These are phyloP conservation scores for Rhopalosiphum nymphaeae DNA, from an alignment of 2,888 invertebrate species.

Conservation along the genomic window DNA sequence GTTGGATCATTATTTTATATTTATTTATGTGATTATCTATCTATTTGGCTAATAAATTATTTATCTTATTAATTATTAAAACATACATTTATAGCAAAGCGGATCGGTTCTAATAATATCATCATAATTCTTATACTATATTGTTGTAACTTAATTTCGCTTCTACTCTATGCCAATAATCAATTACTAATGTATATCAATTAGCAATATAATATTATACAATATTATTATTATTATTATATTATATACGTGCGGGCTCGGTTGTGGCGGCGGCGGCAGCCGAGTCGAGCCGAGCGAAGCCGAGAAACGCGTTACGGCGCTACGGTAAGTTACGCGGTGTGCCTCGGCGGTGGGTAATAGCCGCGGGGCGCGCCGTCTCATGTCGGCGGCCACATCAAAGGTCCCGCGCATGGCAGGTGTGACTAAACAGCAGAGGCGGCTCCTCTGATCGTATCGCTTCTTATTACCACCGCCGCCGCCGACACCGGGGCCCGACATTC, in stretches of 20 bases:
- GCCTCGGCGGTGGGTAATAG: constrained; percentile 66
- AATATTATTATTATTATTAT: not conserved
- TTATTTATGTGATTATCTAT: not conserved
- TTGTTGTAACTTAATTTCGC: not conserved
- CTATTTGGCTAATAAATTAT: not conserved
- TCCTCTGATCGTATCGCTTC: constrained; percentile 67
- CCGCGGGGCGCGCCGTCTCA: constrained; percentile 66
- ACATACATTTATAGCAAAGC: not conserved
- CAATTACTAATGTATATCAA: no score
- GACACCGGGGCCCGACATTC: constrained; percentile 60
- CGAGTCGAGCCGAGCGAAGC: constrained; percentile 16
- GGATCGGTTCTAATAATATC: not conserved
- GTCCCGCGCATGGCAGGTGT: constrained; percentile 67
- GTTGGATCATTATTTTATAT: no score
- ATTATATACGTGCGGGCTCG: not conserved
- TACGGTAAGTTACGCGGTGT: constrained; percentile 66
- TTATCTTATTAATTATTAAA: no score
- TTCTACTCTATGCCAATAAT: not conserved
- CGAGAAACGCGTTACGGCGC: constrained; percentile 66
- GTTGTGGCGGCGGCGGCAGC: constrained; percentile 24
- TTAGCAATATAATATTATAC: no score
- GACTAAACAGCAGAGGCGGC: constrained; percentile 67
- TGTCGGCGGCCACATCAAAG: constrained; percentile 67
- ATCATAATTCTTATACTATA: not conserved
- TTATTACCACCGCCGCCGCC: constrained; percentile 66